phyloP scores from a whole-genome alignment of 53 echinoderm and acorn worm genomes.

The Hippasteria phrygiana region DNA sequence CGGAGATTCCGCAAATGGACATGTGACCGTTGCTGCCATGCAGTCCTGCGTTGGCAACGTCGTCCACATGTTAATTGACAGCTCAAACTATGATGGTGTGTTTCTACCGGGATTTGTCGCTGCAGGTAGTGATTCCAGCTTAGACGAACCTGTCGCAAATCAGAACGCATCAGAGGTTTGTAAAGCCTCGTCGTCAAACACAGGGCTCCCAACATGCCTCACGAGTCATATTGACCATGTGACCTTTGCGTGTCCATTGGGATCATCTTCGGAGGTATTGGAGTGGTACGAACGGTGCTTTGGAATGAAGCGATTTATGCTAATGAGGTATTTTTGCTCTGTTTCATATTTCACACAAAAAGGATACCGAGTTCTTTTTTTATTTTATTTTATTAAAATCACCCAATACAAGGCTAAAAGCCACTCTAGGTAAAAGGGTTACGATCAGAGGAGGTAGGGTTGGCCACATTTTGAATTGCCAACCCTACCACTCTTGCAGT shows the following conservation, averaged over 20 bases:
- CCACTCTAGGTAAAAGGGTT: no score
- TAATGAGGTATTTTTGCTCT: constrained; percentile 82
- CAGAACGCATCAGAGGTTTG: not conserved
- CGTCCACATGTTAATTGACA: constrained; percentile 82
- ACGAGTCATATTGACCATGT: constrained; percentile 88
- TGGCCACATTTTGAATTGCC: no score
- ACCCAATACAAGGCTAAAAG: no score
- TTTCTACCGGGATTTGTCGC: constrained; percentile 87
- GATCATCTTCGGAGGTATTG: constrained; percentile 70
- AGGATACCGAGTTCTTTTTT: not conserved
- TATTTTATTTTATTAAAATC: not conserved
- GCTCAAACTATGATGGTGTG: constrained; percentile 71
- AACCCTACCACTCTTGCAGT: no score
- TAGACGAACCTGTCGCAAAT: not conserved
- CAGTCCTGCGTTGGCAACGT: constrained; percentile 94
- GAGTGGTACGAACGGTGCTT: constrained; percentile 90
- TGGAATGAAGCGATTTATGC: constrained; percentile 88
- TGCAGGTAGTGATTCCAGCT: not conserved
- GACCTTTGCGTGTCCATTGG: constrained; percentile 87
- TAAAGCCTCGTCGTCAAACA: not conserved
- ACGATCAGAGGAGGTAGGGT: no score
- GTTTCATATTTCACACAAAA: no score
- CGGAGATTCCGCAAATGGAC: constrained; percentile 21
- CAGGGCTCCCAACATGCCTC: not conserved
- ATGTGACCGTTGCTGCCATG: constrained; percentile 76